These are phyloP conservation scores for Mobula birostris DNA, from an alignment of 2,113 vertebrate species.

Conservation along the genomic window DNA sequence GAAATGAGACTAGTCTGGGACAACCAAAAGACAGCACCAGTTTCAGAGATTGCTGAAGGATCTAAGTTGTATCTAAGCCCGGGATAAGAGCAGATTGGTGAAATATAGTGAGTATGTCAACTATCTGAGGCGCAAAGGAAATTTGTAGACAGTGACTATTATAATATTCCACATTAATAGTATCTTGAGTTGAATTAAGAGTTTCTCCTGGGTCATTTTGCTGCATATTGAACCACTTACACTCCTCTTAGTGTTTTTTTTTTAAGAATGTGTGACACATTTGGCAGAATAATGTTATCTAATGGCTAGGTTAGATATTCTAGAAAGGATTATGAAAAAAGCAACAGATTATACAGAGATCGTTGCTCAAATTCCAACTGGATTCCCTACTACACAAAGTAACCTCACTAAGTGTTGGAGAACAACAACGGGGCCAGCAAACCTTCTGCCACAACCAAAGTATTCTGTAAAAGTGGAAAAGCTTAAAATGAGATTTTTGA, in stretches of 20 bases:
- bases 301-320: too few relatives aligned
- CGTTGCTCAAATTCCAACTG: too few relatives aligned
- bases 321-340: too few relatives aligned
- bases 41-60: background rate
- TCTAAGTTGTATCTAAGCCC: background rate
- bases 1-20: background rate
- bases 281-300: too few relatives aligned
- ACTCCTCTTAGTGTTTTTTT: too few relatives aligned
- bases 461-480: background rate
- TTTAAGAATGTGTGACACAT: too few relatives aligned
- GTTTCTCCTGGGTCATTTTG: background rate
- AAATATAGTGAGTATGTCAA: background rate
- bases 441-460: background rate
- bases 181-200: background rate
- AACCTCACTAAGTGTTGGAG: background rate
- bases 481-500: background rate
- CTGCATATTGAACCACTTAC: background rate
- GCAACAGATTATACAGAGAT: too few relatives aligned
- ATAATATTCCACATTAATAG: background rate
- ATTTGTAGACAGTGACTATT: background rate
- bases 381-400: background rate
- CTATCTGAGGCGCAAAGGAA: background rate
- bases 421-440: background rate
- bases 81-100: background rate
- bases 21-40: background rate